Evolutionary conservation across 1,140 invertebrate genomes (phyloP).

Genomic region (Drosophila teissieri): DNA sequence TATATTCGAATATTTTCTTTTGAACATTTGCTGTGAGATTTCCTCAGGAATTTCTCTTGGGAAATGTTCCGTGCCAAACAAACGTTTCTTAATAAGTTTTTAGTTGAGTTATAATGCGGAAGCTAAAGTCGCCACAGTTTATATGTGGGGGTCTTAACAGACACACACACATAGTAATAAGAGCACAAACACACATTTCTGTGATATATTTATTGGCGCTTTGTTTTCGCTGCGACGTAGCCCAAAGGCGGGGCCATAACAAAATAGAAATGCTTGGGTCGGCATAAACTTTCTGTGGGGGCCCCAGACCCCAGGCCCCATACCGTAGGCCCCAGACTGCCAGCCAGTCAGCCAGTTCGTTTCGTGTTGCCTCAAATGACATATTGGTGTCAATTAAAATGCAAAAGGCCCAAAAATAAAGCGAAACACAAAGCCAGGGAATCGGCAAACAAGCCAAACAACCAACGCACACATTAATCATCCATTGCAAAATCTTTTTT

Average conservation of each 20-base stretch:
- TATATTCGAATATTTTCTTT: neutral
- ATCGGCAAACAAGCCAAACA: conserved; percentile 30
- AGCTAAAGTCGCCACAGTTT: conserved; percentile 46
- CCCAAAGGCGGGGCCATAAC: conserved; percentile 17
- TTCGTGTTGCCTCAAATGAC: conserved; percentile 48
- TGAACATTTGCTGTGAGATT: neutral
- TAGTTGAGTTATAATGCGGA: conserved; percentile 50
- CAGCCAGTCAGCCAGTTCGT: conserved; percentile 7
- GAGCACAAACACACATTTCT: conserved; percentile 5
- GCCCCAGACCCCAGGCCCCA: conserved; percentile 11
- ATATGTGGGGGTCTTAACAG: conserved; percentile 12
- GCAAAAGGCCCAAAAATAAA: conserved; percentile 62
- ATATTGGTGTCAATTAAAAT: conserved; percentile 76
- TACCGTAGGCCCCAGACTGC: neutral
- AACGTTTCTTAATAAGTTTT: conserved; percentile 32
- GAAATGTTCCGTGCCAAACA: conserved; percentile 19
- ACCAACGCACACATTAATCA: conserved; percentile 63
- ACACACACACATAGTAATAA: neutral
- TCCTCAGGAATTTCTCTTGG: neutral
- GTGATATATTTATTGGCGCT: conserved; percentile 54
- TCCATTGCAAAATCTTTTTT: conserved; percentile 72
- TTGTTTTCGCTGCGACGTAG: conserved; percentile 26
- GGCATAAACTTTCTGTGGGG: conserved; percentile 47
- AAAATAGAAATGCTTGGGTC: conserved; percentile 24
- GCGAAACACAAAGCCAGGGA: conserved; percentile 28